Evolutionary conservation across 2,888 invertebrate genomes (phyloP).

Genomic region (Drosophila suboccidentalis): DNA sequence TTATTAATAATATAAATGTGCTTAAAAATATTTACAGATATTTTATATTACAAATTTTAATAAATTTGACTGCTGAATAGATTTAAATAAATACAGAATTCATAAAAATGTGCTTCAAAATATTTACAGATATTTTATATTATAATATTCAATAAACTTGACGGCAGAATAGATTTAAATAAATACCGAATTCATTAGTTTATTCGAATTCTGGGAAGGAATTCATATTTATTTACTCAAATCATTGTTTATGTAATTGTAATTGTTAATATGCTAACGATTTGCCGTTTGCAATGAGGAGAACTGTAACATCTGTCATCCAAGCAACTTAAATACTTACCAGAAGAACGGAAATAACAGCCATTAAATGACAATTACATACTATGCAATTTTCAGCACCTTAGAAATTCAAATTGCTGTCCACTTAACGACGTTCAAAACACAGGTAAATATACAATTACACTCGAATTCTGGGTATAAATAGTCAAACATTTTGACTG

Average conservation of each 20-base stretch:
- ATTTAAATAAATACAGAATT: not conserved
- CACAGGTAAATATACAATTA: conserved; percentile 1
- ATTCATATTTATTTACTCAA: too few relatives aligned
- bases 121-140: too few relatives aligned
- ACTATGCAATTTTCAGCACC: conserved; percentile 59
- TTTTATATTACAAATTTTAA: too few relatives aligned
- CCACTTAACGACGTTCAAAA: conserved; percentile 38
- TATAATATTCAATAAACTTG: too few relatives aligned
- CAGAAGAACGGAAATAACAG: conserved; percentile 33
- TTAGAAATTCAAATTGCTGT: conserved; percentile 58
- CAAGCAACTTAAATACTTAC: conserved; percentile 20
- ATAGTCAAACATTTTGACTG: conserved; percentile 7
- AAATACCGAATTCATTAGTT: not conserved
- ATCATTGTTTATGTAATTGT: conserved; percentile 4
- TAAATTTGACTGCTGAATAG: too few relatives aligned
- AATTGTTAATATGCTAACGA: conserved; percentile 32
- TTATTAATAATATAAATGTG: too few relatives aligned
- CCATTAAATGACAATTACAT: conserved; percentile 47
- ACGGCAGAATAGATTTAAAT: too few relatives aligned
- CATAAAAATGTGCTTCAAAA: too few relatives aligned
- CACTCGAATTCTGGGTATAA: conserved; percentile 33
- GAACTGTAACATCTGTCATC: conserved; percentile 43
- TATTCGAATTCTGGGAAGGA: too few relatives aligned
- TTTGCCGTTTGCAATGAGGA: conserved; percentile 14
- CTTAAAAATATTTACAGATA: too few relatives aligned